phyloP scores from a whole-genome alignment of 2,888 invertebrate genomes.

The Polylopha cassiicola region DNA sequence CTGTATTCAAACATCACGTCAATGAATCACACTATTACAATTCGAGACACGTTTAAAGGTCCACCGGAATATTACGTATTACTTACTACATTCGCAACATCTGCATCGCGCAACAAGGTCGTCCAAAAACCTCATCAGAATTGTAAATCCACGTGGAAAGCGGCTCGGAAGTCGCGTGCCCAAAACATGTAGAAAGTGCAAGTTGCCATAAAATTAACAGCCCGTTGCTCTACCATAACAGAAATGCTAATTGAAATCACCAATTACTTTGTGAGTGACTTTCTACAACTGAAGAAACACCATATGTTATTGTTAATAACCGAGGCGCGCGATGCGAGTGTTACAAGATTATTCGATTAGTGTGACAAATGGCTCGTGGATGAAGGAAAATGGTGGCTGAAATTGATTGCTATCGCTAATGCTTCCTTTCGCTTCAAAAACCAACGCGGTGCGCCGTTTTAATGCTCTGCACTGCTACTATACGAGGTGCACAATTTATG shows the following conservation, averaged over 20 bases:
- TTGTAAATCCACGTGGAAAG: slow-evolving; percentile 48
- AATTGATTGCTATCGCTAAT: not conserved
- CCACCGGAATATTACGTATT: slow-evolving; percentile 33
- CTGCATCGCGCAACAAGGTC: slow-evolving; percentile 30
- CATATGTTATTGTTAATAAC: slow-evolving; percentile 40
- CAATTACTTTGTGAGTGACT: slow-evolving; percentile 46
- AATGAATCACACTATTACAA: slow-evolving; percentile 54
- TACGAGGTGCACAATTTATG: slow-evolving; percentile 3
- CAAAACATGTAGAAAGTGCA: slow-evolving; percentile 63
- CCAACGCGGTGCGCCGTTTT: not conserved
- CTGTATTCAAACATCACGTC: slow-evolving; percentile 32
- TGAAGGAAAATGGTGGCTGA: slow-evolving; percentile 22
- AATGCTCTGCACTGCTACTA: slow-evolving; percentile 2
- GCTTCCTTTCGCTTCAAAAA: not conserved
- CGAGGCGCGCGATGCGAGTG: slow-evolving; percentile 39
- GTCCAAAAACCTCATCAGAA: slow-evolving; percentile 41
- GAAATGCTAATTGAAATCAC: slow-evolving; percentile 61
- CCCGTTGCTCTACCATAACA: slow-evolving; percentile 45
- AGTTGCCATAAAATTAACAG: slow-evolving; percentile 54
- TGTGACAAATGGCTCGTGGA: slow-evolving; percentile 26
- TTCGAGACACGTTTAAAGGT: slow-evolving; percentile 50
- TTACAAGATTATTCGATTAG: slow-evolving; percentile 27
- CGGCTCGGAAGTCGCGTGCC: slow-evolving; percentile 53
- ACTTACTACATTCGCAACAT: slow-evolving; percentile 9
- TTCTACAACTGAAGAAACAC: slow-evolving; percentile 39